phyloP scores from a whole-genome alignment of 1,140 invertebrate genomes.

The Argopecten irradians region DNA sequence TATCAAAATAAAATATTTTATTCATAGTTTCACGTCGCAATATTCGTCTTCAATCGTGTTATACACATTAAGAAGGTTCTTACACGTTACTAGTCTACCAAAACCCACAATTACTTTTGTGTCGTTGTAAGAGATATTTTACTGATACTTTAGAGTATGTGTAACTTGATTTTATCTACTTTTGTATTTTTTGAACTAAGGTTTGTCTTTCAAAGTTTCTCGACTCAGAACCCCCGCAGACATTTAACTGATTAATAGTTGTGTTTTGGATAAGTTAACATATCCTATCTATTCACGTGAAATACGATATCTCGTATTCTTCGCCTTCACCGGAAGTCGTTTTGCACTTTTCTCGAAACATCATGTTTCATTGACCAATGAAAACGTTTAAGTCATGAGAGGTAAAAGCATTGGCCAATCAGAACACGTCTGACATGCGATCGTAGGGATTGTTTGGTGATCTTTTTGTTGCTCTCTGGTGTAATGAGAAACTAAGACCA shows the following conservation, averaged over 20 bases:
- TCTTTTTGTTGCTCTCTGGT: neutral
- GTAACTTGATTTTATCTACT: too few relatives aligned
- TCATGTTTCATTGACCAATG: slow-evolving; percentile 10
- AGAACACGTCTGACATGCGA: neutral
- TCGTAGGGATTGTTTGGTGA: neutral
- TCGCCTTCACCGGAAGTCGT: slow-evolving; percentile 1
- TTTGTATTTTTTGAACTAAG: neutral
- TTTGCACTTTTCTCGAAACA: neutral
- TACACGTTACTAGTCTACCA: too few relatives aligned
- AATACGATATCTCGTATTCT: neutral
- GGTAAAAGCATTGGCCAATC: slow-evolving; percentile 7
- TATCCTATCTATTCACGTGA: neutral
- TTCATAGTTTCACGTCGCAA: too few relatives aligned
- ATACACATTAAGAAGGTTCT: too few relatives aligned
- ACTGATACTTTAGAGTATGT: too few relatives aligned
- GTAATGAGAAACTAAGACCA: neutral
- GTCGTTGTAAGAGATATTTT: too few relatives aligned
- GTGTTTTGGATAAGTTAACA: neutral
- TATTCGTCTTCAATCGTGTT: too few relatives aligned
- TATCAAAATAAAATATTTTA: too few relatives aligned
- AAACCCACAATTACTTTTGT: too few relatives aligned
- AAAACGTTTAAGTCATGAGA: neutral
- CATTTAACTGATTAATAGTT: neutral
- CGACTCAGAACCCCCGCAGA: neutral
- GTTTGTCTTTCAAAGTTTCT: neutral